These are phyloP conservation scores for Erebia epiphron DNA, from an alignment of 2,888 invertebrate genomes.

Conservation along the genomic window DNA sequence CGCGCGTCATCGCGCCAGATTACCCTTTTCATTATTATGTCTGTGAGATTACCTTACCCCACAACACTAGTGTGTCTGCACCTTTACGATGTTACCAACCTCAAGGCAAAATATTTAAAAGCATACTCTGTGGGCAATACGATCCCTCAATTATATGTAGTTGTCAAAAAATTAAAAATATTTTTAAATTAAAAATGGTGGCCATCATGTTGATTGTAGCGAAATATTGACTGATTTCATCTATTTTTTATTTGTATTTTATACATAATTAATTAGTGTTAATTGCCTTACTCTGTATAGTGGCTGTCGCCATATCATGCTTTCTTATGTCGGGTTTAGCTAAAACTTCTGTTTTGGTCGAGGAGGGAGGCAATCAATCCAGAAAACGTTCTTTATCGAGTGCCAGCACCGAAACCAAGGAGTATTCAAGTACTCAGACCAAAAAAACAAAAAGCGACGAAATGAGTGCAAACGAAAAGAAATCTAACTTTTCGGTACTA, in stretches of 20 bases:
- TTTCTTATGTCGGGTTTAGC: conserved; percentile 88
- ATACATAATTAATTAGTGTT: conserved; percentile 59
- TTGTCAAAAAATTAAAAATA: conserved; percentile 36
- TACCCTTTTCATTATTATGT: too few species aligned
- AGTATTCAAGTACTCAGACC: conserved; percentile 22
- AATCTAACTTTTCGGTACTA: conserved; percentile 88
- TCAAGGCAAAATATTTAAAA: too few species aligned
- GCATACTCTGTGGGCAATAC: not conserved
- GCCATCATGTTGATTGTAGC: conserved; percentile 51
- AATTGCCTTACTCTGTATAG: conserved; percentile 56
- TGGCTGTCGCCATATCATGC: conserved; percentile 84
- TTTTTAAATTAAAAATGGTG: conserved; percentile 63
- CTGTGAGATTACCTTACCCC: too few species aligned
- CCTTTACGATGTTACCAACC: too few species aligned
- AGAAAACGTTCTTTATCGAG: conserved; percentile 77
- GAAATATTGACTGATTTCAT: conserved; percentile 63
- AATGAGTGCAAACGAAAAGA: conserved; percentile 85
- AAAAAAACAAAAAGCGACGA: conserved; percentile 83
- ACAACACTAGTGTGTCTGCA: too few species aligned
- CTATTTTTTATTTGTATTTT: conserved; percentile 71
- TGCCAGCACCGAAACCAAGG: conserved; percentile 61
- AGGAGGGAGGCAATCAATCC: conserved; percentile 79
- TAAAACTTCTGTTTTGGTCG: conserved; percentile 82
- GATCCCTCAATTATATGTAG: conserved; percentile 32
- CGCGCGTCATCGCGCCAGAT: too few species aligned